Evolutionary conservation across 2,113 vertebrate genomes (phyloP).

Genomic region (Hemibagrus wyckioides): DNA sequence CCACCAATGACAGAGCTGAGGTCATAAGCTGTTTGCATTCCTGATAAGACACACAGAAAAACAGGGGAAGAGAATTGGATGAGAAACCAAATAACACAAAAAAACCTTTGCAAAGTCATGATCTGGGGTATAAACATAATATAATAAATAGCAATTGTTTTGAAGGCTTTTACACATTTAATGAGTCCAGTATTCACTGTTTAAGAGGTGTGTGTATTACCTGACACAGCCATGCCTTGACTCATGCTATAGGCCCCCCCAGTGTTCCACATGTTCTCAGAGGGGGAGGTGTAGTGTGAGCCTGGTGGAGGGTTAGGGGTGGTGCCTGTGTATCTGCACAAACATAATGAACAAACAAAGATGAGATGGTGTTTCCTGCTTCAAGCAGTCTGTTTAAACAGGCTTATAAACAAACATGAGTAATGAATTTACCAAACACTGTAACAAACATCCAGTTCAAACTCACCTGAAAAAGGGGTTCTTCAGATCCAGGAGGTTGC

Average conservation of each 20-base stretch:
- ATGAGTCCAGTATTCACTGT: background rate
- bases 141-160: background rate
- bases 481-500: constrained; percentile 93
- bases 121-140: background rate
- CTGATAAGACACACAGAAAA: constrained; percentile 60
- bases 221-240: constrained; percentile 86
- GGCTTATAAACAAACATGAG: background rate
- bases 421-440: background rate
- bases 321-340: constrained; percentile 85
- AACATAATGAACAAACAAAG: constrained; percentile 35
- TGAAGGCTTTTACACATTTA: background rate
- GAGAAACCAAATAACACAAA: background rate
- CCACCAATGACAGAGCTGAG: constrained; percentile 91
- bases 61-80: background rate
- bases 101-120: background rate
- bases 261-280: constrained; percentile 94
- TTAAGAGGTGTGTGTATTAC: constrained; percentile 67
- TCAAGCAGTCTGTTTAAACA: background rate
- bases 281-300: constrained; percentile 90
- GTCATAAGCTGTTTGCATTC: constrained; percentile 92
- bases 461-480: constrained; percentile 93
- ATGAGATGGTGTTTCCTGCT: constrained; percentile 2
- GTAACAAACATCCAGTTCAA: background rate
- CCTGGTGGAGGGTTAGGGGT: constrained; percentile 88
- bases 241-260: constrained; percentile 83